A percentile compares a stretch with the other conserved stretches of the same genome.
phyloP scores from a whole-genome alignment of 1,140 invertebrate genomes.

The Hyles vespertilio region DNA sequence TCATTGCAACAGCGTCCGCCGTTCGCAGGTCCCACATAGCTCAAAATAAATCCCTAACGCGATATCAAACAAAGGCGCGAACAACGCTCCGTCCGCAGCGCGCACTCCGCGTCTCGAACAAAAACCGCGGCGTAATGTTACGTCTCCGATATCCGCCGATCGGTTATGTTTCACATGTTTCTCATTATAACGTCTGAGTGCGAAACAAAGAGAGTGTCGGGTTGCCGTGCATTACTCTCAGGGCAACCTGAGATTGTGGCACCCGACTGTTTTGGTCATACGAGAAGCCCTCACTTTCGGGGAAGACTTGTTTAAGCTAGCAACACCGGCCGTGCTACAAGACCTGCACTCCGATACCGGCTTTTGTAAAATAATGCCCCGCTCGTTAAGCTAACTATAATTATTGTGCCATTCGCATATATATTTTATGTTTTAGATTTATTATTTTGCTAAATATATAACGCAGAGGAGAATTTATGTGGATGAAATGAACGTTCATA shows the following conservation, averaged over 20 bases:
- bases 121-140: slow-evolving; percentile 48
- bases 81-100: slow-evolving; percentile 7
- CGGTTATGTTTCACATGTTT: slow-evolving; percentile 62
- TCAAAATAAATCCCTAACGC: slow-evolving; percentile 28
- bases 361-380: slow-evolving; percentile 34
- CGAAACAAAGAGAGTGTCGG: slow-evolving; percentile 58
- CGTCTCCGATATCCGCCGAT: slow-evolving; percentile 55
- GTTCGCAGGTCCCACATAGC: slow-evolving; percentile 9
- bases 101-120: slow-evolving; percentile 15
- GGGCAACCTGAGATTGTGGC: slow-evolving; percentile 24
- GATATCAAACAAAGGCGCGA: slow-evolving; percentile 27
- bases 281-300: slow-evolving; percentile 49
- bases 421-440: too few relatives aligned
- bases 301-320: slow-evolving; percentile 40
- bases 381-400: neutral
- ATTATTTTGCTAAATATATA: too few relatives aligned
- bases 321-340: slow-evolving; percentile 28
- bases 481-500: too few relatives aligned
- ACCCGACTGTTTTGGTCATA: slow-evolving; percentile 46
- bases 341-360: slow-evolving; percentile 11
- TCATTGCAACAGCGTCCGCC: slow-evolving; percentile 1
- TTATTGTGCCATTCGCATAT: too few relatives aligned
- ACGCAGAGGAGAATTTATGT: too few relatives aligned
- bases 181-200: slow-evolving; percentile 63
- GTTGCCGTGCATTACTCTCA: slow-evolving; percentile 52